These are phyloP conservation scores for Lobophora halterata DNA, from an alignment of 2,888 invertebrate genomes.

Conservation along the genomic window DNA sequence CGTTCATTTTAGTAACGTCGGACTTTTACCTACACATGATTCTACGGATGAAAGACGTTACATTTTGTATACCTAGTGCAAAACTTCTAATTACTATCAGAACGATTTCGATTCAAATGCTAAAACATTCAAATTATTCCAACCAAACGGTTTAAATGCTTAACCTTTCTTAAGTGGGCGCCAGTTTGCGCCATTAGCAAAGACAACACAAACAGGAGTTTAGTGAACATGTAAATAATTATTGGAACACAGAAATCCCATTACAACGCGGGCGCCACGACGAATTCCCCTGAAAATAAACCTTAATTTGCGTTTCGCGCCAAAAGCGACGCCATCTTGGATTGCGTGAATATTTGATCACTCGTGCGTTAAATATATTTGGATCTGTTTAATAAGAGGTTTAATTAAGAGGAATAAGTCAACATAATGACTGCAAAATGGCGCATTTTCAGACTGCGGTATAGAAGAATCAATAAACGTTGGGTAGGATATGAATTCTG, in stretches of 20 bases:
- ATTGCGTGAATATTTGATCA: conserved; percentile 23
- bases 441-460: no score
- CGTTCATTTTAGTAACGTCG: no score
- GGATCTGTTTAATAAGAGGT: conserved; percentile 16
- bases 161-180: background rate
- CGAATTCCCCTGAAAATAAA: conserved; percentile 36
- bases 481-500: no score
- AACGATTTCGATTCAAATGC: no score
- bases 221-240: conserved; percentile 27
- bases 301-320: conserved; percentile 34
- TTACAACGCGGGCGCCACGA: conserved; percentile 33
- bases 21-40: no score
- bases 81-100: no score
- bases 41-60: no score
- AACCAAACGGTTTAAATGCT: background rate
- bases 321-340: conserved; percentile 33
- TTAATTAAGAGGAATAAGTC: conserved; percentile 11
- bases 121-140: background rate
- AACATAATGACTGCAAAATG: no score
- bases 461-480: no score
- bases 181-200: conserved; percentile 1
- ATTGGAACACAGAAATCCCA: conserved; percentile 30
- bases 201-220: conserved; percentile 17
- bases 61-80: no score
- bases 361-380: conserved; percentile 23